phyloP scores from a whole-genome alignment of 2,888 invertebrate genomes.

The Andrena flavipes region DNA sequence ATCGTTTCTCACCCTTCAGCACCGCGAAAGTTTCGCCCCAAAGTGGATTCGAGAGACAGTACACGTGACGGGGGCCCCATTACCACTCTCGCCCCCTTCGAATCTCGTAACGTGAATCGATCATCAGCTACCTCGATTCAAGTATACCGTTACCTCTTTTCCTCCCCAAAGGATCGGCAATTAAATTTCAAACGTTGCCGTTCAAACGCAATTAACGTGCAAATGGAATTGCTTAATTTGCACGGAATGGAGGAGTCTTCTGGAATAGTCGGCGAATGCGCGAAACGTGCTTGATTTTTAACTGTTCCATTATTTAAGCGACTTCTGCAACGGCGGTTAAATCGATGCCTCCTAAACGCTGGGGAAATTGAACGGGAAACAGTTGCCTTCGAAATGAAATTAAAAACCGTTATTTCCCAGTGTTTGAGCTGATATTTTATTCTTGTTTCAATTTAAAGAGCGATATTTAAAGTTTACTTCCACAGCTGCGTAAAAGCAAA shows the following conservation, averaged over 20 bases:
- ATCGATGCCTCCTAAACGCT: too few relatives aligned
- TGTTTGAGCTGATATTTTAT: background rate
- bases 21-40: slow-evolving; percentile 35
- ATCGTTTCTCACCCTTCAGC: slow-evolving; percentile 31
- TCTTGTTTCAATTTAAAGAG: too few relatives aligned
- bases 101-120: slow-evolving; percentile 26
- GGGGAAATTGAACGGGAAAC: too few relatives aligned
- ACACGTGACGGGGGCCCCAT: slow-evolving; percentile 40
- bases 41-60: slow-evolving; percentile 8
- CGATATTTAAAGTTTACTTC: too few relatives aligned
- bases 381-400: background rate
- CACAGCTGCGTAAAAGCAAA: background rate
- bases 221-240: too few relatives aligned
- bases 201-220: background rate
- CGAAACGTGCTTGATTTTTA: too few relatives aligned
- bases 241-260: too few relatives aligned
- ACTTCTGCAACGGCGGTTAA: too few relatives aligned
- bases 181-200: background rate
- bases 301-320: too few relatives aligned
- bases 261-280: too few relatives aligned
- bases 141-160: background rate
- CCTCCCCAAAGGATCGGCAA: background rate
- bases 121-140: background rate
- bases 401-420: background rate
- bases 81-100: slow-evolving; percentile 17